Evolutionary conservation across 92 coral and sea anemone species (phyloP).

Genomic region (Heliopora coerulea): DNA sequence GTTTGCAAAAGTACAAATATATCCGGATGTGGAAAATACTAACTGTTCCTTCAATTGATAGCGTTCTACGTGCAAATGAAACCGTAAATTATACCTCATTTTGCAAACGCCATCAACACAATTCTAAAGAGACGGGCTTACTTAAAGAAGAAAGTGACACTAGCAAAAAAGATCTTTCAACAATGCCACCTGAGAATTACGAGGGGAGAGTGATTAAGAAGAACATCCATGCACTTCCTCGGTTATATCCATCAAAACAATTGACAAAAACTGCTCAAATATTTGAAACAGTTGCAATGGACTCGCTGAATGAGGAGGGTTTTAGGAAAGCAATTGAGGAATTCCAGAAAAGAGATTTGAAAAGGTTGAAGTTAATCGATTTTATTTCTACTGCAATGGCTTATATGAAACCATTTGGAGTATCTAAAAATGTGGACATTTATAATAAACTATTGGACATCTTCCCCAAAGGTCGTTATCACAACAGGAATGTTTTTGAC

Average conservation of each 20-base stretch:
- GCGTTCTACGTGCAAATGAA: neutral
- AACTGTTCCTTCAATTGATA: neutral
- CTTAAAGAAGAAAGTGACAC: neutral
- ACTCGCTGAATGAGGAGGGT: constrained; percentile 38
- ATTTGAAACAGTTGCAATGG: constrained; percentile 23
- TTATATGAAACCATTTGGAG: constrained; percentile 78
- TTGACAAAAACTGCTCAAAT: constrained; percentile 33
- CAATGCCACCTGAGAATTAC: neutral
- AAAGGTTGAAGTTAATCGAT: constrained; percentile 80
- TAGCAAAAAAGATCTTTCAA: neutral
- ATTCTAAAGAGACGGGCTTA: neutral
- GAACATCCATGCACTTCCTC: neutral
- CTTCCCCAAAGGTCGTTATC: constrained; percentile 84
- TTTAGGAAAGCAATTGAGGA: constrained; percentile 66
- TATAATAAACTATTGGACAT: constrained; percentile 75
- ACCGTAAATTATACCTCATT: neutral
- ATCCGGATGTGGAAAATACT: constrained; percentile 1
- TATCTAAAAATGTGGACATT: constrained; percentile 72
- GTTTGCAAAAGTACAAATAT: neutral
- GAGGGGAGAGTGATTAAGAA: neutral
- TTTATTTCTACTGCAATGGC: constrained; percentile 68
- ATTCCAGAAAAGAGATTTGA: constrained; percentile 61
- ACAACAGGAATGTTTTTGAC: constrained; percentile 85
- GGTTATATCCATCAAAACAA: neutral
- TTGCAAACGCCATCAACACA: constrained; percentile 7